Conservation (phyloP, 2,113 vertebrate species). For the Hydrochoerus hydrochaeris region DNA sequence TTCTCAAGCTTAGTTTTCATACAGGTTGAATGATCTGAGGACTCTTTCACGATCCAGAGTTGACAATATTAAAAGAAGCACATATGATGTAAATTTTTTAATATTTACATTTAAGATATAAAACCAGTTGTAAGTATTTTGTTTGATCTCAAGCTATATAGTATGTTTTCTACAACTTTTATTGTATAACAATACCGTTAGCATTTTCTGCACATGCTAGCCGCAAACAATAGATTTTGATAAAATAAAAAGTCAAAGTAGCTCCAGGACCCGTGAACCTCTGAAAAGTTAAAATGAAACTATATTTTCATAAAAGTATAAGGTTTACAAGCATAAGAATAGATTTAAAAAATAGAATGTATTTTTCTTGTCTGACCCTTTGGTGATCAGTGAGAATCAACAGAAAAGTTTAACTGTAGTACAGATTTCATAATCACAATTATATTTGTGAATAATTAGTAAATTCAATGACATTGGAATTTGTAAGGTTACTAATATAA, state of each 20-base stretch:
- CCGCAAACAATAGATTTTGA: background rate
- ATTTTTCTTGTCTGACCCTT: background rate
- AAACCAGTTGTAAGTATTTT: background rate
- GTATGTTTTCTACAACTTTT: background rate
- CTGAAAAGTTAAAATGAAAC: background rate
- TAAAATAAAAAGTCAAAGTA: background rate
- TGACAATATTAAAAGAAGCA: background rate
- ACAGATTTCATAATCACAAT: background rate
- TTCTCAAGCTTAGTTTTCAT: background rate
- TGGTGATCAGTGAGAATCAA: background rate
- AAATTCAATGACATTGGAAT: background rate
- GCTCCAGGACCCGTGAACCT: fast-evolving
- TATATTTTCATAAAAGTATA: background rate
- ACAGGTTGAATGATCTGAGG: background rate
- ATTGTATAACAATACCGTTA: background rate
- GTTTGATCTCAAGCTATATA: background rate
- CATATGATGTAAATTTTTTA: background rate
- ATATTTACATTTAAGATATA: background rate
- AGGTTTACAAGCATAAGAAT: background rate
- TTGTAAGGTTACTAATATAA: background rate
- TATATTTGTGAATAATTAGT: background rate
- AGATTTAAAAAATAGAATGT: background rate
- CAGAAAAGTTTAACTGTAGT: background rate
- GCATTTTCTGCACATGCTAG: background rate
- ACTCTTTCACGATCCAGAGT: background rate